These are phyloP conservation scores for Bombyx huttoni DNA, from an alignment of 2,888 invertebrate genomes.

Conservation along the genomic window DNA sequence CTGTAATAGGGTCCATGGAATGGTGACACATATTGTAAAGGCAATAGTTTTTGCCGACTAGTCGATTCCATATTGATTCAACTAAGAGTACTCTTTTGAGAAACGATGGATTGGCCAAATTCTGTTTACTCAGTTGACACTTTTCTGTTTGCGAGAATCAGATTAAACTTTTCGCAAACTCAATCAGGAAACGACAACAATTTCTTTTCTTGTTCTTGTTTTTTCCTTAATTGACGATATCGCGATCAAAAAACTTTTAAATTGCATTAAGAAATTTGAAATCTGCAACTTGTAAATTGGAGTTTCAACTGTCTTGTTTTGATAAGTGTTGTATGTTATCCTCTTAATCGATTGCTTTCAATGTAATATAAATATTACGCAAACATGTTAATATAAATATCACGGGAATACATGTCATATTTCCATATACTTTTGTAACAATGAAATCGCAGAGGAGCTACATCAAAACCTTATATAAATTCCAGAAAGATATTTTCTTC, in stretches of 20 bases:
- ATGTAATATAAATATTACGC: too few relatives aligned
- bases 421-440: neutral
- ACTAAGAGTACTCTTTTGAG: neutral
- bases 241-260: constrained; percentile 13
- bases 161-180: constrained; percentile 8
- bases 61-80: neutral
- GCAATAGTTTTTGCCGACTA: neutral
- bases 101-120: neutral
- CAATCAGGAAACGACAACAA: constrained; percentile 14
- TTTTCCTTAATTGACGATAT: constrained; percentile 15
- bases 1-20: neutral
- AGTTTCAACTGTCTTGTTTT: constrained; percentile 9
- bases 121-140: neutral
- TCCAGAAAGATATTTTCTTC: constrained; percentile 8
- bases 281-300: constrained; percentile 8
- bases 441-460: neutral
- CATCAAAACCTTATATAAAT: constrained; percentile 12
- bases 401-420: neutral
- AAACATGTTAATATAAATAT: too few relatives aligned
- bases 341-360: too few relatives aligned
- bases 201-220: constrained; percentile 9
- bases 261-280: constrained; percentile 7
- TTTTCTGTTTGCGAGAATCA: constrained; percentile 1
- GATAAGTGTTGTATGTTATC: too few relatives aligned
- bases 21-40: neutral